Conservation (phyloP, 2,113 vertebrate species). For the Chitala chitala region DNA sequence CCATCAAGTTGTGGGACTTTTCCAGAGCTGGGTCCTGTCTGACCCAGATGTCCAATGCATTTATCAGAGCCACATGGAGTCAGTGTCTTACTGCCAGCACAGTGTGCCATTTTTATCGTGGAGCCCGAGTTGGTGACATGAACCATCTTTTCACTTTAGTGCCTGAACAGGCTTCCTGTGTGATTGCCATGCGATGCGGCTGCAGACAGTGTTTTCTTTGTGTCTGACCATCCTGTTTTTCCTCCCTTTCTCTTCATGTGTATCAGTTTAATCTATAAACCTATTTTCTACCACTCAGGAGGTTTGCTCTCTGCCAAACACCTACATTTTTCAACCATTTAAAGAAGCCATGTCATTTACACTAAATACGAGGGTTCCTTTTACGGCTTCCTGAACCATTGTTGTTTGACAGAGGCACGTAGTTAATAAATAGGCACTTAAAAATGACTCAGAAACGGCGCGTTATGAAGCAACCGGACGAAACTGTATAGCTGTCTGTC, state of each 20-base stretch:
- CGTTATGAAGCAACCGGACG: not conserved
- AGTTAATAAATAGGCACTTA: not conserved
- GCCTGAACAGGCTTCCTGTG: slow-evolving; percentile 51
- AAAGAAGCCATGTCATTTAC: not conserved
- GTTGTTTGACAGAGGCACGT: not conserved
- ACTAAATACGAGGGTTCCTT: not conserved
- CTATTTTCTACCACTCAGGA: not conserved
- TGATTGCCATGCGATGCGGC: slow-evolving; percentile 31
- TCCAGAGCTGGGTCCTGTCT: slow-evolving; percentile 44
- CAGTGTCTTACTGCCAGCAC: slow-evolving; percentile 65
- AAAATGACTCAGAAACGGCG: not conserved
- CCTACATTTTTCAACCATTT: not conserved
- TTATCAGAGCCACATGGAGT: slow-evolving; percentile 61
- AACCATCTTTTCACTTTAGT: slow-evolving; percentile 56
- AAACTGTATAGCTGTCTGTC: not conserved
- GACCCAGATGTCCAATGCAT: slow-evolving; percentile 59
- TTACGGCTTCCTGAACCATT: not conserved
- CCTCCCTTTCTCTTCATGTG: not conserved
- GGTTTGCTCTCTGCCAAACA: not conserved
- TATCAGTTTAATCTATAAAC: no score
- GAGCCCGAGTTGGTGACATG: slow-evolving; percentile 57
- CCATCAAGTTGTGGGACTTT: slow-evolving; percentile 29
- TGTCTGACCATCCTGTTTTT: not conserved
- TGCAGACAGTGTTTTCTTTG: not conserved
- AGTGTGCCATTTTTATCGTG: slow-evolving; percentile 65